Conservation (phyloP, 2,888 invertebrate genomes). For the Drosophila bunnanda region DNA sequence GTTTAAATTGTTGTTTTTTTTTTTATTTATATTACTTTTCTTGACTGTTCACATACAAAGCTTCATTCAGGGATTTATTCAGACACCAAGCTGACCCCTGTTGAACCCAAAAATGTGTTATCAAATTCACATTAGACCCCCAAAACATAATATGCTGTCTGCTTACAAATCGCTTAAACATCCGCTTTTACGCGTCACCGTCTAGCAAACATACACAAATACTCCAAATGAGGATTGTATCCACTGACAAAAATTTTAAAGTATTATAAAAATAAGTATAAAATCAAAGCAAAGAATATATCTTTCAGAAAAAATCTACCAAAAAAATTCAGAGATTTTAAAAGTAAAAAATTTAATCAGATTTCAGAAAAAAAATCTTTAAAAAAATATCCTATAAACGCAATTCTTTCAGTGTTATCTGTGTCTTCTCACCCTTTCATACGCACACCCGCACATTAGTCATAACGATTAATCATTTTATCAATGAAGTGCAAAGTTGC, state of each 20-base stretch:
- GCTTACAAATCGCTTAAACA: constrained; percentile 70
- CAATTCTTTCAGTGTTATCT: neutral
- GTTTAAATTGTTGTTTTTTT: neutral
- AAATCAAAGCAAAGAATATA: too few species aligned
- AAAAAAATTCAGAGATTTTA: neutral
- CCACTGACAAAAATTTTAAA: neutral
- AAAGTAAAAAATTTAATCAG: neutral
- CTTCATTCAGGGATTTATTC: constrained; percentile 4
- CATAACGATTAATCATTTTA: constrained; percentile 78
- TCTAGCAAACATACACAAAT: constrained; percentile 56
- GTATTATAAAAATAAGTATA: too few species aligned
- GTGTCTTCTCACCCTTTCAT: neutral
- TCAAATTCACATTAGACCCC: constrained; percentile 35
- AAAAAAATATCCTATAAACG: neutral
- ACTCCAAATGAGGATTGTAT: neutral
- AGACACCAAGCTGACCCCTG: constrained; percentile 5
- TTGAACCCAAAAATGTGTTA: constrained; percentile 33
- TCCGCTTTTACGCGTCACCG: constrained; percentile 67
- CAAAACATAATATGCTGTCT: constrained; percentile 34
- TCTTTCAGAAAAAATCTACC: too few species aligned
- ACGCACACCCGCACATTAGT: constrained; percentile 45
- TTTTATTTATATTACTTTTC: neutral
- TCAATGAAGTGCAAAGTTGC: constrained; percentile 76
- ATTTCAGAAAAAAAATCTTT: too few species aligned
- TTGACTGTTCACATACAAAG: neutral